Percentiles rank a stretch among this genome's conserved stretches.
These are phyloP conservation scores for Protobothrops mucrosquamatus DNA, from an alignment of 2,113 vertebrate species.

Conservation along the genomic window DNA sequence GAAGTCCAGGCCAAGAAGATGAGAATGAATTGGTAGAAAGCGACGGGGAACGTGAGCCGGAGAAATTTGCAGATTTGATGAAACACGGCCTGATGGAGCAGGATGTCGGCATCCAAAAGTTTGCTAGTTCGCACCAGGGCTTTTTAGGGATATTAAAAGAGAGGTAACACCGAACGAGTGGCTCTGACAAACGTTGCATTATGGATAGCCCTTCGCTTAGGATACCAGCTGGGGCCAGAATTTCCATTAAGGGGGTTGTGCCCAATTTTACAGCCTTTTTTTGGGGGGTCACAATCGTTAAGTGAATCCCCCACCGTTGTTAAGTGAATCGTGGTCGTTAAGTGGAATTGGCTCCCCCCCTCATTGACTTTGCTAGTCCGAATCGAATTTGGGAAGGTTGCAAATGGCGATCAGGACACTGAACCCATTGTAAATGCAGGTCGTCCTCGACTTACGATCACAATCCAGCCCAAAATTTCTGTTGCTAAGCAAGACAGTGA, in stretches of 20 bases:
- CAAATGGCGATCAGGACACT: no score
- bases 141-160: constrained; percentile 98
- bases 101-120: constrained; percentile 94
- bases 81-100: constrained; percentile 91
- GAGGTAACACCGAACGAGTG: constrained; percentile 72
- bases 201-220: neutral
- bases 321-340: neutral
- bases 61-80: constrained; percentile 98
- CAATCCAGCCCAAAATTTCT: no score
- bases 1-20: constrained; percentile 68
- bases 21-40: constrained; percentile 66
- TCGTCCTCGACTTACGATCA: no score
- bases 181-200: neutral
- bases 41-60: constrained; percentile 76
- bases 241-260: neutral
- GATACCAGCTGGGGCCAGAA: neutral
- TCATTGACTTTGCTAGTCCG: neutral
- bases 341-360: neutral
- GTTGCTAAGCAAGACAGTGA: no score
- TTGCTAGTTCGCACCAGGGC: constrained; percentile 88
- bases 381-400: no score
- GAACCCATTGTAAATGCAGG: no score
- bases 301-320: neutral
- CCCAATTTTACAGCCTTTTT: neutral
- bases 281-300: neutral